These are phyloP conservation scores for Eugnorisma glareosa DNA, from an alignment of 2,888 invertebrate species.

Conservation along the genomic window DNA sequence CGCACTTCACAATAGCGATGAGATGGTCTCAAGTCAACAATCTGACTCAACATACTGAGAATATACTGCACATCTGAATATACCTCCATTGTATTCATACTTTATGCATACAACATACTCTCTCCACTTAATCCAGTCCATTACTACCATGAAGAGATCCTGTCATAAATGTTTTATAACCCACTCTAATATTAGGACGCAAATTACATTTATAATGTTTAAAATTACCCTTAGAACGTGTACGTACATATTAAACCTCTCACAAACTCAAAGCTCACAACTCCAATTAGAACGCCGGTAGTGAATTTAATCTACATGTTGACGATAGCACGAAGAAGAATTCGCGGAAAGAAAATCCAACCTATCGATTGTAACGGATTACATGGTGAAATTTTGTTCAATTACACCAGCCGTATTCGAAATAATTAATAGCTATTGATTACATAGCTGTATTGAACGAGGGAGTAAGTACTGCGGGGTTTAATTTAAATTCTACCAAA, in stretches of 20 bases:
- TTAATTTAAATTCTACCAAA: constrained; percentile 74
- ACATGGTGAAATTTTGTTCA: constrained; percentile 59
- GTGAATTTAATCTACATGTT: constrained; percentile 58
- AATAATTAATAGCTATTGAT: constrained; percentile 69
- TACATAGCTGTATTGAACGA: constrained; percentile 44
- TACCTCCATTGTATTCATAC: constrained; percentile 50
- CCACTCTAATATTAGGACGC: constrained; percentile 52
- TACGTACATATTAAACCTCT: constrained; percentile 50
- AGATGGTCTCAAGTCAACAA: constrained; percentile 61
- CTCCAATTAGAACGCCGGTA: constrained; percentile 58
- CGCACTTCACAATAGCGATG: constrained; percentile 63
- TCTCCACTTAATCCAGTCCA: constrained; percentile 54
- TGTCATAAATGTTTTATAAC: constrained; percentile 52
- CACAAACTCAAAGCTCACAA: too few relatives aligned
- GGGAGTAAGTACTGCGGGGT: constrained; percentile 38
- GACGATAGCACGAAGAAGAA: constrained; percentile 51
- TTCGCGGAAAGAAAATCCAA: constrained; percentile 56
- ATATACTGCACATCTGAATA: constrained; percentile 60
- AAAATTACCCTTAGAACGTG: constrained; percentile 49
- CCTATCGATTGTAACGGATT: constrained; percentile 57
- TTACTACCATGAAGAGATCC: constrained; percentile 53
- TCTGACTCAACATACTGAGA: constrained; percentile 62
- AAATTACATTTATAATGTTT: constrained; percentile 64
- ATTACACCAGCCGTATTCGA: constrained; percentile 51
- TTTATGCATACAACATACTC: constrained; percentile 47